Evolutionary conservation across 1,140 invertebrate genomes (phyloP), one percentile per base, ranked within the genome.

Genomic region (Pseudomyrmex sp.): DNA sequence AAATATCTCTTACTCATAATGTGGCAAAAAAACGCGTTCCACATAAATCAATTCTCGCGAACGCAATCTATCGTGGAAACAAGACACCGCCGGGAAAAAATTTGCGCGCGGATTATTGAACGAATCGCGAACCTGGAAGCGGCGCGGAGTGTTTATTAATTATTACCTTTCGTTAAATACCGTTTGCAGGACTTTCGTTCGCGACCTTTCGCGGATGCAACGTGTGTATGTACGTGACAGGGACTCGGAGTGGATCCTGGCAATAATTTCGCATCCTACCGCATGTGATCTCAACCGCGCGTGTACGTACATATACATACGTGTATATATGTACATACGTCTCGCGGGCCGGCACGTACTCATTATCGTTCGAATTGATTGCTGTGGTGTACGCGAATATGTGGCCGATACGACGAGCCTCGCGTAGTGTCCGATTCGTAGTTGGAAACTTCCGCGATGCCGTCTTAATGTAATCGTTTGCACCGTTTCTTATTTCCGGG

Each of bases 121-220:
- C 54, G 44, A 80, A 80, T 80, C 76, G 13, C 58, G 76, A 80
- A 80, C 76, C 76, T 80, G 76, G 76, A 80, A 80, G 76, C 66
- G 66, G 66, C 76, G 59, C 76, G 48, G 74, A 26, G 65, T 75
- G 62, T 80, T 66, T 80, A 84, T 80, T 80, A 80, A 83, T 83
- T 76, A 77, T 83, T 85, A 70, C 84, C 70, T 85, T 85, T 85
- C 80, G 70, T 54, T 85, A 85, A 85, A 75, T 85, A 85, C 79
- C 84, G 61, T 74, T 83, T 48, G 82, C 85, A n/a, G 65, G 63
- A 82, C 69, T 82, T 85, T 83, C 72, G 82, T 68, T 83, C 63
- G 63, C 63, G 48, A 83, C 80, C 80, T 85, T 83, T 86, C 82
- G 62, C 74, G 74, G 23, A 61, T 69, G 75, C 65, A 66, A 48